These are phyloP conservation scores for Syritta pipiens DNA, from an alignment of 2,888 invertebrate genomes.

Conservation along the genomic window DNA sequence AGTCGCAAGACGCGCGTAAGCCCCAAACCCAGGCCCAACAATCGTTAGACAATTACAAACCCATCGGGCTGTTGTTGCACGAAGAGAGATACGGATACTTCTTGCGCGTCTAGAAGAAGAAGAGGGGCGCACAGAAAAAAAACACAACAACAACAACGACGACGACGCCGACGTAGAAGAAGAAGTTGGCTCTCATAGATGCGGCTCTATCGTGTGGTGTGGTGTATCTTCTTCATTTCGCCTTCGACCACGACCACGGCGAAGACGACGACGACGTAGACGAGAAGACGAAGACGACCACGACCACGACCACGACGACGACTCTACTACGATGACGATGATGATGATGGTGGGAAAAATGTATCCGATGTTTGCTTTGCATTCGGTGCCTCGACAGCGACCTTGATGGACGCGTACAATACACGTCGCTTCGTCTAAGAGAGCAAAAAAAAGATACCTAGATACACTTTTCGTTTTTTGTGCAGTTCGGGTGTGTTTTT, in stretches of 20 bases:
- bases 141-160: not conserved
- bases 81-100: constrained; percentile 34
- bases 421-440: constrained; percentile 58
- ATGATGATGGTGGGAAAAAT: constrained; percentile 70
- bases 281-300: constrained; percentile 7
- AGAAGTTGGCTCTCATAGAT: too few relatives aligned
- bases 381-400: constrained; percentile 79
- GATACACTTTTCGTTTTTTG: constrained; percentile 24
- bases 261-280: constrained; percentile 32
- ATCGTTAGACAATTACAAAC: constrained; percentile 46
- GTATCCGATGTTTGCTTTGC: constrained; percentile 71
- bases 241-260: constrained; percentile 57
- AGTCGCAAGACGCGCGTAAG: constrained; percentile 25
- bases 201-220: too few relatives aligned
- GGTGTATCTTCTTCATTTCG: constrained; percentile 68
- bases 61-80: constrained; percentile 25
- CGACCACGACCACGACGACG: not conserved
- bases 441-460: constrained; percentile 14
- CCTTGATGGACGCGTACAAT: constrained; percentile 79
- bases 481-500: not conserved
- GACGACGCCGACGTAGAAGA: constrained; percentile 5
- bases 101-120: constrained; percentile 2
- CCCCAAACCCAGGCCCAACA: constrained; percentile 24
- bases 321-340: constrained; percentile 46
- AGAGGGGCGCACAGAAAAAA: not conserved